Conservation (phyloP, 2,797 vertebrate genomes). For the Thamnophis elegans region DNA sequence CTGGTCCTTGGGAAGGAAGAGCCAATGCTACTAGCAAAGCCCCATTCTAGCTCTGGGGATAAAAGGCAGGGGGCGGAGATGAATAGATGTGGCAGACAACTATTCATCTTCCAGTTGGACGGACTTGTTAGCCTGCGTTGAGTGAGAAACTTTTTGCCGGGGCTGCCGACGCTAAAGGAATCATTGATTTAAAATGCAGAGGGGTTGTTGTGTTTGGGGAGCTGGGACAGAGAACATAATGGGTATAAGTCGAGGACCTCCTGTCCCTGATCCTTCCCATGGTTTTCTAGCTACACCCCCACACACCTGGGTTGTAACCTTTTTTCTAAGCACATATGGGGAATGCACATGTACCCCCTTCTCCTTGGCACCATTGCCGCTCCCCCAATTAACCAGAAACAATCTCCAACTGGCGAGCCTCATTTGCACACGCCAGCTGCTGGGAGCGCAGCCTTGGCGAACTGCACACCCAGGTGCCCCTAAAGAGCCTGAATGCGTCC, state of each 20-base stretch:
- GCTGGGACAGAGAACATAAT: too few relatives aligned
- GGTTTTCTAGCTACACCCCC: neutral
- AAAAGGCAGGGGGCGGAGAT: too few relatives aligned
- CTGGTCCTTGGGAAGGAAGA: too few relatives aligned
- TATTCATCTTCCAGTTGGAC: too few relatives aligned
- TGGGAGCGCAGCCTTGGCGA: fast-evolving
- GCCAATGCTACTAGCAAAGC: too few relatives aligned
- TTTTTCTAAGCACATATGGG: neutral
- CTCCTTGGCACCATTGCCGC: neutral
- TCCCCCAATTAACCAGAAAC: neutral
- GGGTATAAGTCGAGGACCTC: neutral
- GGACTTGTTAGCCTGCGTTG: too few relatives aligned
- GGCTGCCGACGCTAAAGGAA: too few relatives aligned
- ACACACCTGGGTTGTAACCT: neutral
- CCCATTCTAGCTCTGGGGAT: too few relatives aligned
- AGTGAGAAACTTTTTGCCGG: too few relatives aligned
- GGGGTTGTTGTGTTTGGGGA: too few relatives aligned
- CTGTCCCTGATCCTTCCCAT: neutral
- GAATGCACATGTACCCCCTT: neutral
- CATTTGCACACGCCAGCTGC: conserved; percentile 7
- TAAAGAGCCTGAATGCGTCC: conserved; percentile 16
- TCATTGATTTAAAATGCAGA: too few relatives aligned
- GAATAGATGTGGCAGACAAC: too few relatives aligned
- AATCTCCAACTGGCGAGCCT: neutral
- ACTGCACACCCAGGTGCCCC: fast-evolving